A percentile compares a stretch with the other conserved stretches of the same genome.
Conservation (phyloP, 2,888 invertebrate genomes). For the Dryobota labecula region DNA sequence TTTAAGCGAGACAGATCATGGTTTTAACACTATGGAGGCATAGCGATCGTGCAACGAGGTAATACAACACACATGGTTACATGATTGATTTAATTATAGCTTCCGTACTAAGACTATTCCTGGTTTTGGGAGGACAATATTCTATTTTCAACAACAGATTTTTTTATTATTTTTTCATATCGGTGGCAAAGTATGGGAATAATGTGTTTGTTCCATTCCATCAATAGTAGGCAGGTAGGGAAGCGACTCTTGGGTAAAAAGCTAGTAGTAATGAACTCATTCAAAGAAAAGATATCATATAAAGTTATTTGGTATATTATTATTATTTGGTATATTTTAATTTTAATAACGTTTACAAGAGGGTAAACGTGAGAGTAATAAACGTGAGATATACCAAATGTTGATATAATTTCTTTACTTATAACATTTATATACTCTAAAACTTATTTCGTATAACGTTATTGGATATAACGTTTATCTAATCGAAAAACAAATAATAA, state of each 20-base stretch:
- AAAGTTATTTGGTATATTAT: too few species aligned
- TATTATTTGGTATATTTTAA: too few species aligned
- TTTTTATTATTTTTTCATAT: background rate
- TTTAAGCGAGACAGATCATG: conserved; percentile 19
- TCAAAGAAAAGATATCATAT: background rate
- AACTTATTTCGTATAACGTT: too few species aligned
- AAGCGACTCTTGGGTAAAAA: background rate
- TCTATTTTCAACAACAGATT: background rate
- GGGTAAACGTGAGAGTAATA: too few species aligned
- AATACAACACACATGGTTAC: background rate
- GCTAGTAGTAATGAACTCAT: background rate
- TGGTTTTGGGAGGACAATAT: background rate
- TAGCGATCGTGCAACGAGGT: background rate
- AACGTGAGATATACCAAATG: too few species aligned
- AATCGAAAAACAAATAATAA: too few species aligned
- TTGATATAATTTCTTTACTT: too few species aligned
- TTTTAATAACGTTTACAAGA: too few species aligned
- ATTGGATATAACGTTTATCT: too few species aligned
- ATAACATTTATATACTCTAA: too few species aligned
- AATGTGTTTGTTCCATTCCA: background rate
- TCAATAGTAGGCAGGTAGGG: too few species aligned
- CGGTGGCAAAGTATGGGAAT: background rate
- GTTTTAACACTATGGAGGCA: conserved; percentile 1
- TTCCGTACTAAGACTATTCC: background rate
- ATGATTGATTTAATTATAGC: background rate